These are phyloP conservation scores for Pitangus sulphuratus DNA, from an alignment of 2,797 vertebrate genomes.

Conservation along the genomic window DNA sequence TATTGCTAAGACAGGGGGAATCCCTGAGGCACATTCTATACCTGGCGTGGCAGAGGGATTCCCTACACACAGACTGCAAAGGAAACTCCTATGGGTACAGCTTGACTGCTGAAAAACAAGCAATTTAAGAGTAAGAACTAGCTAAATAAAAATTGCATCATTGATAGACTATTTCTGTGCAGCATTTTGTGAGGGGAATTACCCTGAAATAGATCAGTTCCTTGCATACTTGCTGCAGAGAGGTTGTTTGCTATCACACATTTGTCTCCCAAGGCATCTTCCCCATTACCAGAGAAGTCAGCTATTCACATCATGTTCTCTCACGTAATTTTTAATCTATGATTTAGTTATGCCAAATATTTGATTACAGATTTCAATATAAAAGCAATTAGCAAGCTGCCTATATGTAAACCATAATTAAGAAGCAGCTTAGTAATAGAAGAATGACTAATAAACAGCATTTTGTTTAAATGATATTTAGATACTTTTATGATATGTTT, in stretches of 20 bases:
- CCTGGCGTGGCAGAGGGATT: background rate
- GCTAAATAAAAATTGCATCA: background rate
- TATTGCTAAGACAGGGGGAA: background rate
- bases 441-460: slow-evolving; percentile 29
- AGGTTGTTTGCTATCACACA: background rate
- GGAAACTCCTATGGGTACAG: background rate
- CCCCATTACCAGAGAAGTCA: background rate
- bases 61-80: background rate
- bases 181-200: background rate
- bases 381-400: slow-evolving; percentile 54
- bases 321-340: background rate
- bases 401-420: slow-evolving; percentile 28
- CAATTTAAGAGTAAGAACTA: background rate
- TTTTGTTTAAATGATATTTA: slow-evolving; percentile 6
- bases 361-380: slow-evolving; percentile 46
- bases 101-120: background rate
- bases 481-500: background rate
- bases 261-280: background rate
- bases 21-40: background rate
- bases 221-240: background rate
- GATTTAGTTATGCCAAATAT: slow-evolving; percentile 39
- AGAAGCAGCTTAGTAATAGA: background rate
- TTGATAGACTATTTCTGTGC: background rate
- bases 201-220: background rate
- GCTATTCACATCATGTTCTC: background rate